Base-by-base conservation (phyloP, 2,113 vertebrate species). In the Sisor rabdophorus region DNA sequence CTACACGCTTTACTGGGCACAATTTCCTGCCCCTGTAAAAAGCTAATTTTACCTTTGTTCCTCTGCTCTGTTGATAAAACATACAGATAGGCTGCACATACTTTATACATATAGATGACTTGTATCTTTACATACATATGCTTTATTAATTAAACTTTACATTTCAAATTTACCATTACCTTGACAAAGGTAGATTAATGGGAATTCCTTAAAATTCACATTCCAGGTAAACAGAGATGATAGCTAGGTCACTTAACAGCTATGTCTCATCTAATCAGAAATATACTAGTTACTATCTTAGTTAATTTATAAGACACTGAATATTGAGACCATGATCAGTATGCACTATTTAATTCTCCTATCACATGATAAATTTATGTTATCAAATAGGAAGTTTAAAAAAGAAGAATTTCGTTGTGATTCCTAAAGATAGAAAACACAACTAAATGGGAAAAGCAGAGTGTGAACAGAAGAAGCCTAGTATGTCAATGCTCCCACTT, bases 1-100 rank as follows among this genome's bases (percentile, higher is more conserved):
- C 82, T 77, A 64, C 87, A 91, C 76, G 88, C 89, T 90, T 90
- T 88, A 79, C 80, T 89, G 89, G 87, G 88, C 83, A 87, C 89
- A 90, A 90, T 90, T 91, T 90, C 90, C 87, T 79, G 80, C 86
- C 87, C 83, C n/a, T 68, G 78, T 88, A 85, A 84, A 36, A 61
- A 84, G 71, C 86, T 83, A 80, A 82, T 85, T 87, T 83, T 58
- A 59, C 65, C 77, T 73, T 56, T 15, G 32, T 73, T 68, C 50
- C 44, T 68, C 24, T 58, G 85, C 82, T 78, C 56, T 69, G 64
- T 48, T 54, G 26, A 55, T 48, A 58, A 16, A n/a, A 71, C 58
- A 71, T 60, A n/a, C 28, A 17, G 68, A 47, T 53, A 56, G 36
- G 44, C 61, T 56, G 47, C 17, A 52, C 65, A 28, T 30, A 44